Evolutionary conservation across 2,888 invertebrate species (phyloP).

Genomic region (Drosophila limbata): DNA sequence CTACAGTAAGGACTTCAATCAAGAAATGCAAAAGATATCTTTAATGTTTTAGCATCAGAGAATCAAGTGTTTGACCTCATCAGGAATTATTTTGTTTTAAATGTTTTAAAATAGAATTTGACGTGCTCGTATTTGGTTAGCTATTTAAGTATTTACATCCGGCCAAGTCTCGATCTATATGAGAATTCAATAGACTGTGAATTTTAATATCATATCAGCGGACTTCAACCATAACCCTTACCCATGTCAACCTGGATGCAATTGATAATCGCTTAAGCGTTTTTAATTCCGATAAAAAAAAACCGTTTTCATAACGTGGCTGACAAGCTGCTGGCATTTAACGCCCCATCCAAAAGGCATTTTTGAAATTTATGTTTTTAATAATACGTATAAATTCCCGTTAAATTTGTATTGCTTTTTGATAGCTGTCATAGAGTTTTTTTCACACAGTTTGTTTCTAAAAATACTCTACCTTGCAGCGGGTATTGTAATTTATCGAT

Average conservation of each 20-base stretch:
- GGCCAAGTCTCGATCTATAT: not conserved
- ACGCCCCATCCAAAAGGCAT: slow-evolving; percentile 11
- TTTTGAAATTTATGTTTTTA: slow-evolving; percentile 26
- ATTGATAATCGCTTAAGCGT: slow-evolving; percentile 37
- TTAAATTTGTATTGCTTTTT: slow-evolving; percentile 26
- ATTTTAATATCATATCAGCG: slow-evolving; percentile 2
- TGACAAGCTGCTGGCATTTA: slow-evolving; percentile 37
- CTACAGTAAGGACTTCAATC: not conserved
- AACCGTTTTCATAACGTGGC: slow-evolving; percentile 6
- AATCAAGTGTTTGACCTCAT: too few species aligned
- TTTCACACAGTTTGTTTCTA: not conserved
- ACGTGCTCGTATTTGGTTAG: not conserved
- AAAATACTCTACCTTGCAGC: not conserved
- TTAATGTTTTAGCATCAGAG: not conserved
- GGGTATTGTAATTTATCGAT: not conserved
- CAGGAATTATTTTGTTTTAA: not conserved
- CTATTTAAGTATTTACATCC: slow-evolving; percentile 1
- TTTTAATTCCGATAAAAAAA: slow-evolving; percentile 32
- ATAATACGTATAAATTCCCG: slow-evolving; percentile 26
- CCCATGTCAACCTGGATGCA: not conserved
- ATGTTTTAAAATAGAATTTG: too few species aligned
- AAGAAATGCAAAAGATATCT: not conserved
- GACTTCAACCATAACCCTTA: not conserved
- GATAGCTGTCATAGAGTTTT: slow-evolving; percentile 30
- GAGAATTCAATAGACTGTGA: not conserved